A percentile compares a stretch with the other conserved stretches of the same genome.
Evolutionary conservation across 2,888 invertebrate species (phyloP).

Genomic region (Eupithecia subumbrata): DNA sequence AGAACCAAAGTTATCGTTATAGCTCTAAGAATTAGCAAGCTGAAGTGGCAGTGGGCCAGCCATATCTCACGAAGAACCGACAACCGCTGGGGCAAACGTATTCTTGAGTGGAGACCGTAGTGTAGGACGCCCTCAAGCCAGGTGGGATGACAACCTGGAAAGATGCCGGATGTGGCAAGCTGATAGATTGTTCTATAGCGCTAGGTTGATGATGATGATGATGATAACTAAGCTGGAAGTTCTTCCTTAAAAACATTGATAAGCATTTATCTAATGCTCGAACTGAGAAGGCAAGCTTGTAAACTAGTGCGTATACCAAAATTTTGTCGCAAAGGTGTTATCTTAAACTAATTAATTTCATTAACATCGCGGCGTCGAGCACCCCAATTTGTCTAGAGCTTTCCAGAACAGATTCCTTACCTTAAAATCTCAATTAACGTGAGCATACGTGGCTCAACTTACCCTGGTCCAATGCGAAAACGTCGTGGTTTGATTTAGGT

Average conservation of each 20-base stretch:
- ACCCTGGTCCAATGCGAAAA: conserved; percentile 57
- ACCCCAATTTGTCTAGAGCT: conserved; percentile 50
- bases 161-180: no score
- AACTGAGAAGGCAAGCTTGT: background rate
- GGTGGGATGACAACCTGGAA: no score
- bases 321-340: conserved; percentile 50
- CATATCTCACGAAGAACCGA: no score
- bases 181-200: no score
- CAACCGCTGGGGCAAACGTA: no score
- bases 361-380: conserved; percentile 55
- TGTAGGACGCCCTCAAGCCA: no score
- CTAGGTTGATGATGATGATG: no score
- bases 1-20: no score
- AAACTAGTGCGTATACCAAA: conserved; percentile 16
- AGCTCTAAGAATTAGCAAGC: no score
- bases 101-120: no score
- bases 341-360: conserved; percentile 68
- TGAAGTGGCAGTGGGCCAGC: no score
- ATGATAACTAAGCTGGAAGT: background rate
- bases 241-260: background rate
- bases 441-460: conserved; percentile 42
- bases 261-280: background rate
- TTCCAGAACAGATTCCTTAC: conserved; percentile 26
- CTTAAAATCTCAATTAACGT: conserved; percentile 27
- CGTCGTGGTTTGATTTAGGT: conserved; percentile 61